Evolutionary conservation across 1,140 invertebrate species (phyloP).

Genomic region (Drosophila punjabiensis): DNA sequence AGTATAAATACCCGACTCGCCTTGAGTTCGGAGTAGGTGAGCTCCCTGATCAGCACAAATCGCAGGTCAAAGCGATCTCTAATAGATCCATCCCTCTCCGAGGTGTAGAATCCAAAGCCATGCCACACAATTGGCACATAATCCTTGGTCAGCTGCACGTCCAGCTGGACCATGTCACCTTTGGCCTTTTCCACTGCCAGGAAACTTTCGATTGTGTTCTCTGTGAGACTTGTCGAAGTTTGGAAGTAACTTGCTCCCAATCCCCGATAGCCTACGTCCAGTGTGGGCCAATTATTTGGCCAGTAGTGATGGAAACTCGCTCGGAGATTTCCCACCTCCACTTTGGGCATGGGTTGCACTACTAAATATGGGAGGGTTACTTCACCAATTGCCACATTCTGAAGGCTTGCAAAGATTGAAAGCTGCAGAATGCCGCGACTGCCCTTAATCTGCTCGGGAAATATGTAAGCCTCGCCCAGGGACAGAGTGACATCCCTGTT

Average conservation of each 20-base stretch:
- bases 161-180: conserved; percentile 97
- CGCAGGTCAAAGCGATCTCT: conserved; percentile 91
- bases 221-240: conserved; percentile 87
- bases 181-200: conserved; percentile 93
- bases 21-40: conserved; percentile 94
- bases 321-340: conserved; percentile 90
- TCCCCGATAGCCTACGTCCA: conserved; percentile 96
- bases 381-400: conserved; percentile 76
- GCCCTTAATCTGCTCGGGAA: conserved; percentile 78
- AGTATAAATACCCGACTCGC: conserved; percentile 87
- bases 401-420: conserved; percentile 66
- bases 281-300: conserved; percentile 92
- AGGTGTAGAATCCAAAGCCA: conserved; percentile 94
- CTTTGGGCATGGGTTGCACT: conserved; percentile 90
- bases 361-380: conserved; percentile 87
- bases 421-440: conserved; percentile 91
- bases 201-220: conserved; percentile 97
- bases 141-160: conserved; percentile 97
- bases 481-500: conserved; percentile 18
- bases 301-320: conserved; percentile 93
- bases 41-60: conserved; percentile 95
- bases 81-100: conserved; percentile 87
- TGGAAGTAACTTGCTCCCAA: conserved; percentile 88
- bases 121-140: conserved; percentile 97
- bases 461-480: conserved; percentile 93